Percentiles rank a stretch among this genome's conserved stretches.
These are phyloP conservation scores for Cinclus mexicanus DNA, from an alignment of 2,113 vertebrate species.

Conservation along the genomic window DNA sequence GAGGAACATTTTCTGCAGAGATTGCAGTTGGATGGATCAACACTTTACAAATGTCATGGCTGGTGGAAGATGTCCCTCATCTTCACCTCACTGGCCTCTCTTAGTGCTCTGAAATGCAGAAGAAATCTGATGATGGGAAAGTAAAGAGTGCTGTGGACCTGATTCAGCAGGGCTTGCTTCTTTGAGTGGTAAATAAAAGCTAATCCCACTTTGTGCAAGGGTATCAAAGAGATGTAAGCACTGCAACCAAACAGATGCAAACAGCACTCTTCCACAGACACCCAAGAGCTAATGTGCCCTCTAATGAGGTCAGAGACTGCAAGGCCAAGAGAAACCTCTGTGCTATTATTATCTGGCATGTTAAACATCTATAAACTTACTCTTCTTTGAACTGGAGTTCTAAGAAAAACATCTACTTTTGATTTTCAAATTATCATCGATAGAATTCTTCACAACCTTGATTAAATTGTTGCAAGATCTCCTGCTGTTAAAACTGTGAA, in stretches of 20 bases:
- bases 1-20: not conserved
- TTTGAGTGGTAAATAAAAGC: not conserved
- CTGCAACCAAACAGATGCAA: not conserved
- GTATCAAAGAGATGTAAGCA: not conserved
- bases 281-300: not conserved
- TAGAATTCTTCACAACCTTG: conserved; percentile 11
- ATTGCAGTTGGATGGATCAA: not conserved
- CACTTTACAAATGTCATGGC: not conserved
- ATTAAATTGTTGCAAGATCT: conserved; percentile 17
- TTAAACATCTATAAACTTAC: not conserved
- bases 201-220: not conserved
- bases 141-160: not conserved
- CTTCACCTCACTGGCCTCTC: not conserved
- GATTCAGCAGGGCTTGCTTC: not conserved
- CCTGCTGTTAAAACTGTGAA: not conserved
- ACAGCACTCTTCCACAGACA: not conserved
- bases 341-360: not conserved
- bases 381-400: conserved; percentile 7
- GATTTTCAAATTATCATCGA: conserved; percentile 7
- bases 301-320: not conserved
- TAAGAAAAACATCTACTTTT: conserved; percentile 11
- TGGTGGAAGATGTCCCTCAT: not conserved
- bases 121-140: not conserved
- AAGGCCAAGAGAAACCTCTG: not conserved
- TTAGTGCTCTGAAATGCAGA: not conserved